Conservation (phyloP, 1,140 invertebrate genomes). For the Polypedilum pembai region DNA sequence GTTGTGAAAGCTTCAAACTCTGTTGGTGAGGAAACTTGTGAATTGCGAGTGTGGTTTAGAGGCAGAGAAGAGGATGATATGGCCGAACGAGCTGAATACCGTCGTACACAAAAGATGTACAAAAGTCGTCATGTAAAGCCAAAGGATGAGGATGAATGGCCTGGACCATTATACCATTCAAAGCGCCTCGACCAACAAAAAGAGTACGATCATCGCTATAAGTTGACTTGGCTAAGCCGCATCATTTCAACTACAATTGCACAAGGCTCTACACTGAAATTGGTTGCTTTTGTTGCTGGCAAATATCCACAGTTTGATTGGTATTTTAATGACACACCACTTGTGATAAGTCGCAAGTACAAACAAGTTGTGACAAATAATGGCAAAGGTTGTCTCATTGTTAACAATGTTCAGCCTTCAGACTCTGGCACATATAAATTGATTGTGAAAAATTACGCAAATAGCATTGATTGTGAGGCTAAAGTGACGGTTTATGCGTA, state of each 20-base stretch:
- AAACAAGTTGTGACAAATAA: slow-evolving; percentile 34
- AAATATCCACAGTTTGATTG: slow-evolving; percentile 41
- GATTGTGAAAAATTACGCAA: slow-evolving; percentile 22
- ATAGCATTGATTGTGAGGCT: slow-evolving; percentile 22
- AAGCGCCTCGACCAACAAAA: slow-evolving; percentile 5
- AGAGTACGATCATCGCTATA: slow-evolving; percentile 3
- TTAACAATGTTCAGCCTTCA: slow-evolving; percentile 38
- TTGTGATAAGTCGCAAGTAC: slow-evolving; percentile 35
- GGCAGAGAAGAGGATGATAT: slow-evolving; percentile 1
- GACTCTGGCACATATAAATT: slow-evolving; percentile 38
- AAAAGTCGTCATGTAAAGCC: slow-evolving; percentile 1
- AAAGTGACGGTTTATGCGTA: slow-evolving; percentile 23
- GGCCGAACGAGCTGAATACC: slow-evolving; percentile 2
- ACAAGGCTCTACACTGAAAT: slow-evolving; percentile 18
- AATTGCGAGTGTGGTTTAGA: slow-evolving; percentile 39
- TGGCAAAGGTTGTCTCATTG: slow-evolving; percentile 40
- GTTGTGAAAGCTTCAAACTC: slow-evolving; percentile 57
- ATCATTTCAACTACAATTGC: neutral
- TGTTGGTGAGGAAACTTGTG: slow-evolving; percentile 38
- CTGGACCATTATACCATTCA: neutral
- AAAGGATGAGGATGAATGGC: slow-evolving; percentile 22
- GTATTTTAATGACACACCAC: slow-evolving; percentile 37
- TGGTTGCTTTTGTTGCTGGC: slow-evolving; percentile 34
- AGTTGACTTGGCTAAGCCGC: neutral
- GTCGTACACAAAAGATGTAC: slow-evolving; percentile 24